Percentiles rank a stretch among this genome's conserved stretches.
Evolutionary conservation across 2,888 invertebrate genomes (phyloP).

Genomic region (Cynaeus angustus): DNA sequence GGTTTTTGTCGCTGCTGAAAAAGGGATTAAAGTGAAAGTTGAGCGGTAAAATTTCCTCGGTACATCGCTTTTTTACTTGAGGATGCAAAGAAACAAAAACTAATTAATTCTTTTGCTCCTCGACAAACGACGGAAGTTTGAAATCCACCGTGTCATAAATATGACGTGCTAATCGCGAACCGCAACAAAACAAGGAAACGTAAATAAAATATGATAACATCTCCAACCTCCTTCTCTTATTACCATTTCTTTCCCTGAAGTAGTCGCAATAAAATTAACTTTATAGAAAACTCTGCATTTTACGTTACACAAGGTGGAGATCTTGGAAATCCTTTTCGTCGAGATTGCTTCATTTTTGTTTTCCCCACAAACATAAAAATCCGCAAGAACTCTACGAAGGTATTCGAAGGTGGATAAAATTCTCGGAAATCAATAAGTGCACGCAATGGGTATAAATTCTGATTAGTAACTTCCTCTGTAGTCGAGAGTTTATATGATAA

Average conservation of each 20-base stretch:
- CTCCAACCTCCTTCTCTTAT: conserved; percentile 14
- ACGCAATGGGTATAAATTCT: conserved; percentile 25
- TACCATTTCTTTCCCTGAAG: conserved; percentile 20
- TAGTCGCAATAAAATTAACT: conserved; percentile 1
- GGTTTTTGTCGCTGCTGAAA: too few relatives aligned
- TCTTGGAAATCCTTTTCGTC: conserved; percentile 5
- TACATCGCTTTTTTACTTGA: too few relatives aligned
- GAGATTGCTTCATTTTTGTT: conserved; percentile 31
- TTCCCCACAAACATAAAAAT: conserved; percentile 3
- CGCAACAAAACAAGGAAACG: conserved; percentile 4
- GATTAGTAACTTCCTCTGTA: conserved; percentile 18
- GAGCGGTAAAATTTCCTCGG: too few relatives aligned
- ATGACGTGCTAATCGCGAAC: conserved; percentile 25
- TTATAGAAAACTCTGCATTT: conserved; percentile 9
- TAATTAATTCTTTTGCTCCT: conserved; percentile 15
- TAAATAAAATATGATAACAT: conserved; percentile 34
- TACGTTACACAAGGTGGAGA: conserved; percentile 4
- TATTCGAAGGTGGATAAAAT: conserved; percentile 18
- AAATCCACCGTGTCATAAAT: background rate
- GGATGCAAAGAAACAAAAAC: too few relatives aligned
- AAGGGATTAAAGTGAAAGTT: too few relatives aligned
- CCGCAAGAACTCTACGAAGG: conserved; percentile 1
- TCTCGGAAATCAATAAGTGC: conserved; percentile 23
- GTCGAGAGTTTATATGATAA: conserved; percentile 29
- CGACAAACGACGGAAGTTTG: background rate